Evolutionary conservation across 2,888 invertebrate species (phyloP), one percentile per base, ranked within the genome.

Genomic region (Vannuccia rotundouncinata): DNA sequence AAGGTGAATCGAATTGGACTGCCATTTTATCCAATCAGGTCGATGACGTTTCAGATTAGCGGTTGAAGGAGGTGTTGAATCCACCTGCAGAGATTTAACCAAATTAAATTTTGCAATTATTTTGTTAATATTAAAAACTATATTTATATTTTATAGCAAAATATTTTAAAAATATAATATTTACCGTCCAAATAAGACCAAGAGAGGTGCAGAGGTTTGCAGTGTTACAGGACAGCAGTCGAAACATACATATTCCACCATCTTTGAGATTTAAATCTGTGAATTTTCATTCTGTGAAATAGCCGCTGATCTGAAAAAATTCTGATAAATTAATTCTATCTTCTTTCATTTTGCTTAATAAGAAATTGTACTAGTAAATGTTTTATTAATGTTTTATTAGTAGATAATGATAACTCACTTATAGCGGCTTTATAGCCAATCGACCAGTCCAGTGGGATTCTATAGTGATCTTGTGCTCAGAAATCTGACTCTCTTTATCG

Each of bases 151-250:
- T n/a, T n/a, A n/a, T n/a, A n/a, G n/a, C n/a, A n/a, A n/a, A n/a
- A n/a, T n/a, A n/a, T n/a, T n/a, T n/a, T n/a, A n/a, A n/a, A n/a
- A n/a, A n/a, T n/a, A n/a, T n/a, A n/a, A n/a, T n/a, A n/a, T n/a
- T n/a, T n/a, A n/a, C n/a, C n/a, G n/a, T n/a, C n/a, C n/a, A n/a
- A n/a, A n/a, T n/a, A n/a, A n/a, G n/a, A n/a, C n/a, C n/a, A n/a
- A n/a, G n/a, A n/a, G n/a, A n/a, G n/a, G 27, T 25, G 78, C 80
- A 80, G n/a, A 80, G 77, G n/a, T 45, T 79, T 27, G 80, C 80
- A 28, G 28, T 29, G 60, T 80, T 79, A 60, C 80, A 80, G 28
- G 78, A 77, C 28, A 30, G 27, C 59, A 80, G 22, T 45, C 45
- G 77, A 29, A 59, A 27, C 59, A 28, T 17, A 60, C 79, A 80